A percentile compares a stretch with the other conserved stretches of the same genome.
These are phyloP conservation scores for Bombus soroeensis DNA, from an alignment of 1,140 invertebrate genomes.

Conservation along the genomic window DNA sequence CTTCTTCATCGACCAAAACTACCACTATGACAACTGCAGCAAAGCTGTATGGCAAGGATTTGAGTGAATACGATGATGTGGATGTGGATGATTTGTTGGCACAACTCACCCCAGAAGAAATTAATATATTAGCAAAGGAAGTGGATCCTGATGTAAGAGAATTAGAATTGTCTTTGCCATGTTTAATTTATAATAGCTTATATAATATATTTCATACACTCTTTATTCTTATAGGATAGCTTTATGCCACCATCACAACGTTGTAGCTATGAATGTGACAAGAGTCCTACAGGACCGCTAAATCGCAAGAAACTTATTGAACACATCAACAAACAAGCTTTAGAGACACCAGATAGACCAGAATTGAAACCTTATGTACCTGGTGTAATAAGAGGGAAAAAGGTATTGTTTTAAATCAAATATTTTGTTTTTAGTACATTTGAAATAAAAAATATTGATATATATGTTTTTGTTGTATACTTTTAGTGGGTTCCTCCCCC, in stretches of 20 bases:
- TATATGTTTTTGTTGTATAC: constrained; percentile 12
- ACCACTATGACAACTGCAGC: constrained; percentile 94
- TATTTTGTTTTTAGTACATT: neutral
- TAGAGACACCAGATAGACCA: constrained; percentile 98
- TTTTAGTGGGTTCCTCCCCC: constrained; percentile 93
- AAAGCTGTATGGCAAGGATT: constrained; percentile 95
- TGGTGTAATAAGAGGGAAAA: constrained; percentile 95
- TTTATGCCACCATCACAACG: constrained; percentile 97
- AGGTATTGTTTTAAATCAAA: constrained; percentile 83
- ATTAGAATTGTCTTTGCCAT: neutral
- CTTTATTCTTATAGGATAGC: constrained; percentile 90
- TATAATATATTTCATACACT: neutral
- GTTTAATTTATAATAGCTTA: neutral
- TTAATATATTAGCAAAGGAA: constrained; percentile 98
- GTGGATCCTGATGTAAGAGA: constrained; percentile 99
- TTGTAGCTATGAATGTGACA: constrained; percentile 97
- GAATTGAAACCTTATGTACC: constrained; percentile 96
- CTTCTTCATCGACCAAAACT: constrained; percentile 92
- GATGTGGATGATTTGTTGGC: constrained; percentile 98
- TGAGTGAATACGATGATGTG: constrained; percentile 96
- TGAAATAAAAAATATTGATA: neutral
- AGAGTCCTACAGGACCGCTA: constrained; percentile 96
- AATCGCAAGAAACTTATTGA: constrained; percentile 98
- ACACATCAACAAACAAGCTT: constrained; percentile 98
- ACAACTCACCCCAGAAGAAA: constrained; percentile 97